phyloP scores from a whole-genome alignment of 2,888 invertebrate species.

The Epsilonema sp. region DNA sequence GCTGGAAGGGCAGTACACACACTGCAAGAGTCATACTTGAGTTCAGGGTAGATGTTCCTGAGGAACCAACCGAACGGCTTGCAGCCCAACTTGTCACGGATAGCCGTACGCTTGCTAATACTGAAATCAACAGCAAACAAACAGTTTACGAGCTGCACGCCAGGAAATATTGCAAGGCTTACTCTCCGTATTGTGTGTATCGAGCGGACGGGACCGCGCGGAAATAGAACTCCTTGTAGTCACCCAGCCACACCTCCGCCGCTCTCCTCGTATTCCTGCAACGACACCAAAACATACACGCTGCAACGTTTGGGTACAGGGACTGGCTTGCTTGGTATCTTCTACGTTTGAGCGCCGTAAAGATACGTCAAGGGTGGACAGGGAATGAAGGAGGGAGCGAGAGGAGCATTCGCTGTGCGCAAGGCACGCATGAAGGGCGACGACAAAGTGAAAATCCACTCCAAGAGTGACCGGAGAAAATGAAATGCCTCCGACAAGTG shows the following conservation, averaged over 20 bases:
- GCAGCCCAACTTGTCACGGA: slow-evolving; percentile 61
- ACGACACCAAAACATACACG: too few relatives aligned
- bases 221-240: slow-evolving; percentile 87
- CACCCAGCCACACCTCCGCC: slow-evolving; percentile 99
- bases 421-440: too few relatives aligned
- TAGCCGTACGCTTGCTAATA: slow-evolving; percentile 57
- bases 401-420: neutral
- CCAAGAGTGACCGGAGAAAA: too few relatives aligned
- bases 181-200: slow-evolving; percentile 35
- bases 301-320: too few relatives aligned
- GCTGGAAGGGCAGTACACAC: neutral
- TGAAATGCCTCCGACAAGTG: too few relatives aligned
- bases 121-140: slow-evolving; percentile 36
- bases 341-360: too few relatives aligned
- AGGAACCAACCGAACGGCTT: slow-evolving; percentile 89
- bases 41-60: slow-evolving; percentile 68
- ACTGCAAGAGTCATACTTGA: slow-evolving; percentile 27
- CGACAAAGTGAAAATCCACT: too few relatives aligned
- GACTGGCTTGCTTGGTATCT: too few relatives aligned
- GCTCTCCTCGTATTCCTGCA: slow-evolving; percentile 67
- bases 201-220: slow-evolving; percentile 49
- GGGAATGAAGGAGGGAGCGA: too few relatives aligned
- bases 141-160: too few relatives aligned
- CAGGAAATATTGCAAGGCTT: too few relatives aligned
- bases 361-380: too few relatives aligned